phyloP scores from a whole-genome alignment of 2,888 invertebrate species.

The Fragum fragum region DNA sequence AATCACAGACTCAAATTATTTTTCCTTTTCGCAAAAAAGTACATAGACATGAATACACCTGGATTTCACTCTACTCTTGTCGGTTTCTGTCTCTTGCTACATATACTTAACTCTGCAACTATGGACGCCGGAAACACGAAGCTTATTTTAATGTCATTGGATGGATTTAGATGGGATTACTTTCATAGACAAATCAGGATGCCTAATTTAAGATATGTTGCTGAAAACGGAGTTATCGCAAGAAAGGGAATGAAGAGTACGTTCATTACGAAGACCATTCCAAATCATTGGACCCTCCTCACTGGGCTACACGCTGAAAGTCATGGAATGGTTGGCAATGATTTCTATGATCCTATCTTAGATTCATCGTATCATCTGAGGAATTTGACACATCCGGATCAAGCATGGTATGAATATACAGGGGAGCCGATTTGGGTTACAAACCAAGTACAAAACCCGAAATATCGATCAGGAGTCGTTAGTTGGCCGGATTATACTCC shows the following conservation, averaged over 20 bases:
- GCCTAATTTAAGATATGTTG: constrained; percentile 88
- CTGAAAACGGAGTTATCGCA: constrained; percentile 88
- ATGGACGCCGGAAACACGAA: constrained; percentile 31
- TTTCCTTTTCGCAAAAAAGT: too few species aligned
- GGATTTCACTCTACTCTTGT: too few species aligned
- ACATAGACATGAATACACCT: too few species aligned
- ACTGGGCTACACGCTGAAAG: constrained; percentile 89
- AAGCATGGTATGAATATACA: constrained; percentile 87
- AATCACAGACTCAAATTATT: too few species aligned
- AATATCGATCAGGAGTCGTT: constrained; percentile 90
- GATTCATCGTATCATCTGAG: constrained; percentile 71
- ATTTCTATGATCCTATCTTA: constrained; percentile 88
- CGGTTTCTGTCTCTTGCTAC: too few species aligned
- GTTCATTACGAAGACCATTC: constrained; percentile 90
- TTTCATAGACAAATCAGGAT: constrained; percentile 86
- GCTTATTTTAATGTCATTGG: constrained; percentile 90
- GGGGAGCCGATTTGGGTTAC: constrained; percentile 86
- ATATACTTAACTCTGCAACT: too few species aligned
- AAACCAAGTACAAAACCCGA: constrained; percentile 88
- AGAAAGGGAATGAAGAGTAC: constrained; percentile 87
- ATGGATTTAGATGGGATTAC: constrained; percentile 92
- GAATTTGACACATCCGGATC: constrained; percentile 16
- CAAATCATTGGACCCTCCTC: constrained; percentile 92
- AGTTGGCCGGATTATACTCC: constrained; percentile 91
- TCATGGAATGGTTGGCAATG: constrained; percentile 91